phyloP scores from a whole-genome alignment of 1,140 invertebrate species.

The Cotesia typhae region DNA sequence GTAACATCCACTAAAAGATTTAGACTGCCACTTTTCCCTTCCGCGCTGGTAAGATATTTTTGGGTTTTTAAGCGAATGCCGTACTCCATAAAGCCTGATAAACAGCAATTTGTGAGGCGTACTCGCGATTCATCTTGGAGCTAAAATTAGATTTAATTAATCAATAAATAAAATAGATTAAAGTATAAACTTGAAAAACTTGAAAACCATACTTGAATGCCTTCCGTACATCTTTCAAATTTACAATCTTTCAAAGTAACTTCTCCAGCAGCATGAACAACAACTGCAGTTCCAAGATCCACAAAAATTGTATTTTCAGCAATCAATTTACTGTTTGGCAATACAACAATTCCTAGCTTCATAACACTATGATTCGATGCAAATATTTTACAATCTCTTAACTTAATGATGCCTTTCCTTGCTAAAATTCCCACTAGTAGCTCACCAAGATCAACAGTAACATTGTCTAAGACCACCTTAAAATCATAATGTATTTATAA shows the following conservation, averaged over 20 bases:
- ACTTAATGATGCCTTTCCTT: constrained; percentile 51
- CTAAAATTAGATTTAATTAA: constrained; percentile 40
- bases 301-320: constrained; percentile 51
- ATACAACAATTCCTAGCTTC: constrained; percentile 59
- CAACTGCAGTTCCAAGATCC: constrained; percentile 56
- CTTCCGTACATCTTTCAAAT: constrained; percentile 57
- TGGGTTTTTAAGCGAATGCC: constrained; percentile 57
- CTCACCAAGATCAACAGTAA: constrained; percentile 54
- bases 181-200: background rate
- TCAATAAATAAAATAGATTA: constrained; percentile 20
- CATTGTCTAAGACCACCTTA: constrained; percentile 57
- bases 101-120: constrained; percentile 46
- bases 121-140: constrained; percentile 51
- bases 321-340: constrained; percentile 55
- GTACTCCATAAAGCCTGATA: constrained; percentile 55
- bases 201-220: constrained; percentile 52
- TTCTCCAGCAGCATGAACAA: constrained; percentile 52
- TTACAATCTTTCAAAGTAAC: constrained; percentile 49
- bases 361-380: constrained; percentile 51
- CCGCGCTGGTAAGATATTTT: constrained; percentile 44
- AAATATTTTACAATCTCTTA: constrained; percentile 54
- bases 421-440: constrained; percentile 56
- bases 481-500: constrained; percentile 18
- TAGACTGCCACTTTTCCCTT: constrained; percentile 44
- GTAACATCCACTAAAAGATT: constrained; percentile 49